Evolutionary conservation across 1,140 invertebrate genomes (phyloP).

Genomic region (Aphelinus atriplicis): DNA sequence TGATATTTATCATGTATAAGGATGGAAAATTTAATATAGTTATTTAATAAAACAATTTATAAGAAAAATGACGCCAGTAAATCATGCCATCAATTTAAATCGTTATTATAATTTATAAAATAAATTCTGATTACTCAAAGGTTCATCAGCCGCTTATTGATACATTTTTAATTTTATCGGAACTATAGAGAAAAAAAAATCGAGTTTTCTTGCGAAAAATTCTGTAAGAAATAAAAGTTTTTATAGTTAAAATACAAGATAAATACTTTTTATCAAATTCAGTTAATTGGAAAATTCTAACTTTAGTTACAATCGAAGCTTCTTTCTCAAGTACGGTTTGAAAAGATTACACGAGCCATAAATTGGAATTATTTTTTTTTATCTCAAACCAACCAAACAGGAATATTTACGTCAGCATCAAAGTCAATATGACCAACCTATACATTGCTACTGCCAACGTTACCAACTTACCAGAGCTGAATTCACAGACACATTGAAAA

Average conservation of each 20-base stretch:
- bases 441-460: too few species aligned
- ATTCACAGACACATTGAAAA: neutral
- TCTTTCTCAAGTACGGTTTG: too few species aligned
- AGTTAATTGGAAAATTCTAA: too few species aligned
- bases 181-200: neutral
- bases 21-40: slow-evolving; percentile 3
- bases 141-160: too few species aligned
- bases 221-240: too few species aligned
- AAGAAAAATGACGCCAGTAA: neutral
- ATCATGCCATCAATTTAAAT: neutral
- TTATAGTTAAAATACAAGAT: too few species aligned
- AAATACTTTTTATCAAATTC: too few species aligned
- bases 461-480: slow-evolving; percentile 4
- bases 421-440: slow-evolving; percentile 10
- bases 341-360: too few species aligned
- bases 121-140: too few species aligned
- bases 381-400: neutral
- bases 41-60: slow-evolving; percentile 12
- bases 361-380: neutral
- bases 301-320: too few species aligned
- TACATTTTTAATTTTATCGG: neutral
- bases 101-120: too few species aligned
- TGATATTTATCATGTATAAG: slow-evolving; percentile 5
- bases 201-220: neutral
- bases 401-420: neutral